Evolutionary conservation across 2,797 vertebrate genomes (phyloP).

Genomic region (Anguilla anguilla): DNA sequence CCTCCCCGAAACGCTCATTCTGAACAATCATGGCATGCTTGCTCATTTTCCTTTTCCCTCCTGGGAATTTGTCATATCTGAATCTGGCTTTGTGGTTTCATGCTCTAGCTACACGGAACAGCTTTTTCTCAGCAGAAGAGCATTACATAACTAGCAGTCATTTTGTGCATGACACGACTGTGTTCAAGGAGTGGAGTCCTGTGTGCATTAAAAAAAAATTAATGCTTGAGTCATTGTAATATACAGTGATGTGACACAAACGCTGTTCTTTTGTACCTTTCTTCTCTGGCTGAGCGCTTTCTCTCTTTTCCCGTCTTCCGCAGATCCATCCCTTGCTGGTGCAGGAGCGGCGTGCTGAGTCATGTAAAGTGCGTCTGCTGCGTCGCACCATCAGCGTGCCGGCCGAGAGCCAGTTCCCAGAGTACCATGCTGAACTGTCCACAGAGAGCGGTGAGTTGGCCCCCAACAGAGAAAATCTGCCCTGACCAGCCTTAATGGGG

Average conservation of each 20-base stretch:
- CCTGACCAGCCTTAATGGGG: neutral
- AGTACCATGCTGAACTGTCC: slow-evolving; percentile 68
- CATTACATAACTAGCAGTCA: neutral
- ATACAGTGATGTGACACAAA: neutral
- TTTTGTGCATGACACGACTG: neutral
- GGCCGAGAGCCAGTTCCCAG: slow-evolving; percentile 74
- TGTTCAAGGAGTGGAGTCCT: neutral
- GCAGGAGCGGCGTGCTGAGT: slow-evolving; percentile 63
- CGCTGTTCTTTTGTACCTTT: slow-evolving; percentile 10
- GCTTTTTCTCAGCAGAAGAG: neutral
- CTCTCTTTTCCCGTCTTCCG: neutral
- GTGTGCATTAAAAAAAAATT: neutral
- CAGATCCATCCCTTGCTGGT: slow-evolving; percentile 58
- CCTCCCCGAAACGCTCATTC: neutral
- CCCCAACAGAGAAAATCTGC: neutral
- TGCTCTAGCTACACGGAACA: neutral
- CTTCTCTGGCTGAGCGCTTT: neutral
- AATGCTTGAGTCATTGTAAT: no score
- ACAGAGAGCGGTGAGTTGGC: slow-evolving; percentile 71
- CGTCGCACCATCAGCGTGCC: slow-evolving; percentile 82
- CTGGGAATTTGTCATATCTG: neutral
- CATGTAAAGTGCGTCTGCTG: slow-evolving; percentile 68
- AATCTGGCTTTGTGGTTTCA: neutral
- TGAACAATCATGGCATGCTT: neutral
- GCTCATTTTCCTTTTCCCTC: neutral